Evolutionary conservation across 2,113 vertebrate species (phyloP).

Genomic region (Syrrhaptes paradoxus): DNA sequence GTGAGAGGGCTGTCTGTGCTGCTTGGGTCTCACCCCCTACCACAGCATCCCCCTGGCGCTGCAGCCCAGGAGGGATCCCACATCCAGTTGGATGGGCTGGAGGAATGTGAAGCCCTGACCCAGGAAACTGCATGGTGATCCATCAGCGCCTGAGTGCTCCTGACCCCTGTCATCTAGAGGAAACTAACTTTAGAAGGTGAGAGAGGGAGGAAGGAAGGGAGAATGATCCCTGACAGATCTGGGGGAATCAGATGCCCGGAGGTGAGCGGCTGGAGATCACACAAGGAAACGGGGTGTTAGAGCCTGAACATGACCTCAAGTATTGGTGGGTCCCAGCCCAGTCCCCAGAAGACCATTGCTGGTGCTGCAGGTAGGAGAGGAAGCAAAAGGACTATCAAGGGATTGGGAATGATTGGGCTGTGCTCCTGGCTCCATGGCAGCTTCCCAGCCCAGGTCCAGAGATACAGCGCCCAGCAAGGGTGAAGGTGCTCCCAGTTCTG

Average conservation of each 20-base stretch:
- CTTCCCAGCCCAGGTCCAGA: neutral
- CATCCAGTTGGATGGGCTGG: neutral
- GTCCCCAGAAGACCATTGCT: neutral
- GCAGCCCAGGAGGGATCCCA: neutral
- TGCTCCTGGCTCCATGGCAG: neutral
- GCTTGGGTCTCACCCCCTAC: neutral
- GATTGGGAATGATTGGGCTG: accelerated
- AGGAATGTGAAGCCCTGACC: neutral
- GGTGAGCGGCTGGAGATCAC: accelerated
- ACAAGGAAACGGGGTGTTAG: accelerated
- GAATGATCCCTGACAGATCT: neutral
- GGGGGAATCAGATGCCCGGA: accelerated
- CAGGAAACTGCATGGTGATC: slow-evolving; percentile 2
- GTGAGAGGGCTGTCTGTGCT: neutral
- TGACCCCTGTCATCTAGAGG: neutral
- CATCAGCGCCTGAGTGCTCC: neutral
- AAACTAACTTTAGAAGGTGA: slow-evolving; percentile 35
- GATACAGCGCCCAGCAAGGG: neutral
- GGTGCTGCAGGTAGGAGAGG: neutral
- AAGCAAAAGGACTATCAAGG: accelerated
- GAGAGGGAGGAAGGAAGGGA: neutral
- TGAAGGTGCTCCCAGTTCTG: neutral
- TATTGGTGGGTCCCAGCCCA: neutral
- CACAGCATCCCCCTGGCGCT: neutral
- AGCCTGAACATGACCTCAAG: neutral